Percentiles rank a stretch among this genome's conserved stretches.
phyloP scores from a whole-genome alignment of 1,140 invertebrate genomes.

The Zaprionus gabonicus region DNA sequence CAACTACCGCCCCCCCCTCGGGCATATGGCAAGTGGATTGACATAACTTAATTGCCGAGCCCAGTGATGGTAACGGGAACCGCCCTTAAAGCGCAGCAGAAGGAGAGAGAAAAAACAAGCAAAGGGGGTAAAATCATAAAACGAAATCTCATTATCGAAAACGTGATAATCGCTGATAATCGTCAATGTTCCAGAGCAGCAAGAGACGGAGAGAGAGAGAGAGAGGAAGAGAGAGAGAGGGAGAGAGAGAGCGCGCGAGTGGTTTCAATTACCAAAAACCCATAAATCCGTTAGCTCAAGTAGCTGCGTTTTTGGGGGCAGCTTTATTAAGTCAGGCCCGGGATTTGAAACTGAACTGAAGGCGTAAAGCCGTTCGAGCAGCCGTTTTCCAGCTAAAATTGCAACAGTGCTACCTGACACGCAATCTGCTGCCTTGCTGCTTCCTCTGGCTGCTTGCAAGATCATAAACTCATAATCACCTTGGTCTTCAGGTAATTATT shows the following conservation, averaged over 20 bases:
- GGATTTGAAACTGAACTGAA: slow-evolving; percentile 48
- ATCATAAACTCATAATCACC: slow-evolving; percentile 82
- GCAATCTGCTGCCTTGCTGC: neutral
- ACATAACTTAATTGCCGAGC: slow-evolving; percentile 59
- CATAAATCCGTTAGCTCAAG: slow-evolving; percentile 54
- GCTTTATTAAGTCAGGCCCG: slow-evolving; percentile 50
- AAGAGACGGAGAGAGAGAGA: too few relatives aligned
- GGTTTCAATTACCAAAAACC: slow-evolving; percentile 55
- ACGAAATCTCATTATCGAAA: slow-evolving; percentile 77
- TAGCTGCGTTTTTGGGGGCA: slow-evolving; percentile 34
- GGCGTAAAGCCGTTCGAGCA: slow-evolving; percentile 49
- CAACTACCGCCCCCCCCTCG: neutral
- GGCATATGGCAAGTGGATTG: slow-evolving; percentile 63
- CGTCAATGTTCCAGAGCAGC: slow-evolving; percentile 59
- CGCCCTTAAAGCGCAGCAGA: slow-evolving; percentile 33
- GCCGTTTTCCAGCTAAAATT: slow-evolving; percentile 49
- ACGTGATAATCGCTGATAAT: slow-evolving; percentile 80
- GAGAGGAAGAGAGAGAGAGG: neutral
- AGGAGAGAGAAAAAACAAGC: slow-evolving; percentile 30
- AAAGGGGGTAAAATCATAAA: slow-evolving; percentile 51
- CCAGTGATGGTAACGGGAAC: slow-evolving; percentile 24
- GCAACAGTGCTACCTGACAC: slow-evolving; percentile 23
- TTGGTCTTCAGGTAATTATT: slow-evolving; percentile 51
- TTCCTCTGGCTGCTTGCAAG: neutral
- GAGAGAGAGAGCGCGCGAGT: too few relatives aligned